These are phyloP conservation scores for Masticophis lateralis DNA, from an alignment of 2,797 vertebrate genomes.

Conservation along the genomic window DNA sequence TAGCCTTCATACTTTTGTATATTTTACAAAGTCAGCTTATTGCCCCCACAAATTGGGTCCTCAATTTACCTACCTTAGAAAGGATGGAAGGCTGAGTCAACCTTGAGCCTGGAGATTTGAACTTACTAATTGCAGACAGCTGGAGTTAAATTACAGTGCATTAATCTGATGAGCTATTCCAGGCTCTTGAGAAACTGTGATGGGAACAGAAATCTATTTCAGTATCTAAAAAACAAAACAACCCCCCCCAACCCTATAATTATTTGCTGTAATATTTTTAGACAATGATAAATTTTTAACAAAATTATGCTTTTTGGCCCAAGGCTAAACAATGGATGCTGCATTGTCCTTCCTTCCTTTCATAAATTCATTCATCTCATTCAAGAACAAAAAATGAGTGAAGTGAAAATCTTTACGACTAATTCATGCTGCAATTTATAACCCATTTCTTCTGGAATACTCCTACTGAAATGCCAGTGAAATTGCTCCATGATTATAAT, in stretches of 20 bases:
- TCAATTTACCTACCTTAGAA: too few relatives aligned
- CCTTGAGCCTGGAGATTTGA: too few relatives aligned
- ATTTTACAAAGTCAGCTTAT: too few relatives aligned
- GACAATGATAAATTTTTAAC: conserved; percentile 29
- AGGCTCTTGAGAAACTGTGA: background rate
- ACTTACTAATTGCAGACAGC: too few relatives aligned
- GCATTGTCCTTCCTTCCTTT: conserved; percentile 42
- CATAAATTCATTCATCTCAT: background rate
- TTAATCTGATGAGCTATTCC: too few relatives aligned
- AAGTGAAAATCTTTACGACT: conserved; percentile 48
- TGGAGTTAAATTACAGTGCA: too few relatives aligned
- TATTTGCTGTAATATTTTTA: conserved; percentile 16
- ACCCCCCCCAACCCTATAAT: background rate
- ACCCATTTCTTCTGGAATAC: conserved; percentile 1
- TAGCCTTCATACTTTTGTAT: too few relatives aligned
- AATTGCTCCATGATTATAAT: conserved; percentile 16
- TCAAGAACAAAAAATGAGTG: conserved; percentile 60
- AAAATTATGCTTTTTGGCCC: conserved; percentile 19
- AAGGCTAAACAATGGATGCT: conserved; percentile 13
- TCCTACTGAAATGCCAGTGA: conserved; percentile 3
- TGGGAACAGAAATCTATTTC: background rate
- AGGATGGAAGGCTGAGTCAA: too few relatives aligned
- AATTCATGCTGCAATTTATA: conserved; percentile 28
- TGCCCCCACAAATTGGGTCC: too few relatives aligned
- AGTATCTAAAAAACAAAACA: conserved; percentile 26